Conservation (phyloP, 1,140 invertebrate genomes). For the Solenopsis invicta region DNA sequence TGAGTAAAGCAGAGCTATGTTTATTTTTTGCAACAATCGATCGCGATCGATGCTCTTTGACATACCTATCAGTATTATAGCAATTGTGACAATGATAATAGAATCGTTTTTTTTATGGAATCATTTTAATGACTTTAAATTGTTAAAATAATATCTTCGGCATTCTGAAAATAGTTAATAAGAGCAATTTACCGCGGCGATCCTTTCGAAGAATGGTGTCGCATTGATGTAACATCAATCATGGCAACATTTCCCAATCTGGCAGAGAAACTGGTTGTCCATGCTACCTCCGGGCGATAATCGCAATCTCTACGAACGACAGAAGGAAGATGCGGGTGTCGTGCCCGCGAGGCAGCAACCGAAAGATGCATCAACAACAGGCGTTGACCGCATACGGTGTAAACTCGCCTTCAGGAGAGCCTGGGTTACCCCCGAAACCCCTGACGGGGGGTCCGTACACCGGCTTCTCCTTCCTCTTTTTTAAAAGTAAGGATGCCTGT, state of each 20-base stretch:
- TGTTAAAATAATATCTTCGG: not conserved
- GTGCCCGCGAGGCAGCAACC: slow-evolving; percentile 64
- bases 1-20: not conserved
- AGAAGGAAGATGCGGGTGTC: slow-evolving; percentile 49
- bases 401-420: slow-evolving; percentile 79
- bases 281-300: slow-evolving; percentile 17
- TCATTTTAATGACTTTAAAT: not conserved
- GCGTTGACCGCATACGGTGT: slow-evolving; percentile 79
- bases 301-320: slow-evolving; percentile 14
- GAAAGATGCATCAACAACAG: slow-evolving; percentile 74
- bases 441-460: slow-evolving; percentile 84
- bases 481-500: slow-evolving; percentile 85
- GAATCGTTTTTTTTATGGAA: not conserved
- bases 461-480: slow-evolving; percentile 85
- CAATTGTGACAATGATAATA: not conserved
- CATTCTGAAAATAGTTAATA: not conserved
- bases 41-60: not conserved
- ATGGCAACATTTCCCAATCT: slow-evolving; percentile 1
- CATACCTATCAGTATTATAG: not conserved
- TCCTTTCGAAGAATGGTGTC: not conserved
- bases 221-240: not conserved
- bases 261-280: slow-evolving; percentile 4
- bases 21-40: not conserved
- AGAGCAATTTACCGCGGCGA: not conserved
- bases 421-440: slow-evolving; percentile 81